Percentiles rank a stretch among this genome's conserved stretches.
phyloP scores from a whole-genome alignment of 2,888 invertebrate species.

The Iselma pallidipennis region DNA sequence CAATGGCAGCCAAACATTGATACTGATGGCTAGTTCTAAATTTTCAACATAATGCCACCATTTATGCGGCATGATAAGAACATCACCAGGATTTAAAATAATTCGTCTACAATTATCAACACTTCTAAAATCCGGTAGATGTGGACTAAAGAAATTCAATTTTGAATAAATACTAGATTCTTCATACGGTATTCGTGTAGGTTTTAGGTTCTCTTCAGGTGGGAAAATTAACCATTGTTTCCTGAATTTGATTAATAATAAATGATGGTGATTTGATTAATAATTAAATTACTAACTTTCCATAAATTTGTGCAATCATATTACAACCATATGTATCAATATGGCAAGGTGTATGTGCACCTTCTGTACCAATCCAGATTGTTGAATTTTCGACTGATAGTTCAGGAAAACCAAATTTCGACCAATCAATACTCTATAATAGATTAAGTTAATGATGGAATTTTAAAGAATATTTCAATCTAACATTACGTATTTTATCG shows the following conservation, averaged over 20 bases:
- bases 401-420: constrained; percentile 71
- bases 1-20: constrained; percentile 75
- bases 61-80: constrained; percentile 83
- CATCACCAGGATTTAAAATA: constrained; percentile 80
- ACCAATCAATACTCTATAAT: constrained; percentile 63
- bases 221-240: constrained; percentile 94
- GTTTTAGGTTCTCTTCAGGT: constrained; percentile 71
- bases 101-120: constrained; percentile 57
- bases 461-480: constrained; percentile 47
- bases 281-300: constrained; percentile 64
- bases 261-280: constrained; percentile 2
- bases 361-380: constrained; percentile 85
- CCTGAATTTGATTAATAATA: constrained; percentile 58
- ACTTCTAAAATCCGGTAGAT: constrained; percentile 58
- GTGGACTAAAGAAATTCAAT: constrained; percentile 76
- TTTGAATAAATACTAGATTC: constrained; percentile 93
- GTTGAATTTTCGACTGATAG: constrained; percentile 72
- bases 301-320: constrained; percentile 85
- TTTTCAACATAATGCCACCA: constrained; percentile 99
- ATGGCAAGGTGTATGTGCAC: constrained; percentile 93
- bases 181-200: constrained; percentile 91
- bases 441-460: constrained; percentile 28
- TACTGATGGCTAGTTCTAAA: constrained; percentile 67
- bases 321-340: constrained; percentile 94
- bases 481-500: constrained; percentile 7